Evolutionary conservation across 2,888 invertebrate species (phyloP), one percentile per base, ranked within the genome.

Genomic region (Dioctria linearis): DNA sequence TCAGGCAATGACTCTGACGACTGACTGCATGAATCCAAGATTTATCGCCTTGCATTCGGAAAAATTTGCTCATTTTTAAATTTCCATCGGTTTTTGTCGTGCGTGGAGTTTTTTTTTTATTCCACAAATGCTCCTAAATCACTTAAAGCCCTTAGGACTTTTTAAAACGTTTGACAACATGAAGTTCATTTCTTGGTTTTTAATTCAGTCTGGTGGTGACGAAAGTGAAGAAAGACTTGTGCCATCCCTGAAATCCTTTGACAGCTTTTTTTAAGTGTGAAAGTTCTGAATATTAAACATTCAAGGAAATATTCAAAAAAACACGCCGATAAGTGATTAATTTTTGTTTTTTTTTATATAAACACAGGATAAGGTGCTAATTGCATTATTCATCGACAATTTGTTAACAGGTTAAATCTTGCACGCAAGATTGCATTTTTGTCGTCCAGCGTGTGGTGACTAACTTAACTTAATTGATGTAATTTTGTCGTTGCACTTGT

Each of bases 391-490:
- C 76, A 76, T 76, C 76, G 76, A 76, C 76, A 76, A 61, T 76
- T 76, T 76, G 76, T 76, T 76, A 76, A 76, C 76, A 76, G 76
- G 76, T 76, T 63, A 63, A 63, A 25, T 37, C 78, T 40, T 63
- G 73, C 81, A 81, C 79, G 81, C 81, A 75, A 81, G 51, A 61
- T 76, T 79, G 81, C 81, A 81, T 81, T 81, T n/a, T 79, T 39
- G 69, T 54, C 54, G 11, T 25, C 9, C 63, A 61, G 37, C 42
- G 73, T n/a, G 42, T n/a, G 43, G 59, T 66, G 73, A 75, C 57
- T 66, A 46, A 51, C 79, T 25, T 25, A 25, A 25, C 65, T 54
- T 75, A 79, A 81, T 79, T 73, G 75, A 61, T 54, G 79, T 67
- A 79, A 75, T 81, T 81, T 79, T 79, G 65, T 79, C 67, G 73